A percentile compares a stretch with the other conserved stretches of the same genome.
These are phyloP conservation scores for Labroides dimidiatus DNA, from an alignment of 2,797 vertebrate species.

Conservation along the genomic window DNA sequence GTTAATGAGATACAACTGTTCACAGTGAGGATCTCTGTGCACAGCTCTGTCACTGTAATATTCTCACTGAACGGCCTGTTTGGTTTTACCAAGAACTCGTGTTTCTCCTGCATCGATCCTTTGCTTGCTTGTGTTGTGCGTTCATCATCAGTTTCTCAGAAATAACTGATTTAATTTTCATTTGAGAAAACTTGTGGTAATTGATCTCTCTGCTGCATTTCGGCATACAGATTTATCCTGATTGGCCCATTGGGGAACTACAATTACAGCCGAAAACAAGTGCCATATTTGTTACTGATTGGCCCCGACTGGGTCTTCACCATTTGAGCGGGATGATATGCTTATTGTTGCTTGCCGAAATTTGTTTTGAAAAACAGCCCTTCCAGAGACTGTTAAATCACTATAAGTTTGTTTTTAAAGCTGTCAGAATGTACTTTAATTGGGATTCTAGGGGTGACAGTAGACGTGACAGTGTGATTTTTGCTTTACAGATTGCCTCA, in stretches of 20 bases:
- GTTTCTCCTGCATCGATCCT: slow-evolving; percentile 24
- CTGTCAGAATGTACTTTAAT: slow-evolving; percentile 8
- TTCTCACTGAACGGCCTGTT: slow-evolving; percentile 13
- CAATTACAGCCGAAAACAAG: slow-evolving; percentile 55
- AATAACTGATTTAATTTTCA: slow-evolving; percentile 45
- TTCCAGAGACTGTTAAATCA: slow-evolving; percentile 18
- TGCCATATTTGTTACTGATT: slow-evolving; percentile 52
- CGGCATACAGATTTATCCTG: slow-evolving; percentile 38
- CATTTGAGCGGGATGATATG: slow-evolving; percentile 18
- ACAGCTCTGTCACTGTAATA: slow-evolving; percentile 26
- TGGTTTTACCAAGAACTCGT: slow-evolving; percentile 10
- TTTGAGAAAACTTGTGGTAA: slow-evolving; percentile 43
- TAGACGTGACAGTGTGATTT: slow-evolving; percentile 20
- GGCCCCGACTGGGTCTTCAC: slow-evolving; percentile 49
- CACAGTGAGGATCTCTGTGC: background rate
- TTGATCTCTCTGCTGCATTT: slow-evolving; percentile 31
- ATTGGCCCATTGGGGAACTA: slow-evolving; percentile 60
- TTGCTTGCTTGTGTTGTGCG: slow-evolving; percentile 30
- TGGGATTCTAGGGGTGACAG: slow-evolving; percentile 37
- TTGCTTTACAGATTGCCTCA: slow-evolving; percentile 39
- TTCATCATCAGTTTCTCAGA: slow-evolving; percentile 33
- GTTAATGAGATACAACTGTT: slow-evolving; percentile 24
- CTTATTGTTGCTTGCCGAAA: slow-evolving; percentile 42
- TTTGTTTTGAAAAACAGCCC: slow-evolving; percentile 34
- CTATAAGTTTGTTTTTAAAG: slow-evolving; percentile 34